These are phyloP conservation scores for Vipera ursinii DNA, from an alignment of 2,797 vertebrate species.

Conservation along the genomic window DNA sequence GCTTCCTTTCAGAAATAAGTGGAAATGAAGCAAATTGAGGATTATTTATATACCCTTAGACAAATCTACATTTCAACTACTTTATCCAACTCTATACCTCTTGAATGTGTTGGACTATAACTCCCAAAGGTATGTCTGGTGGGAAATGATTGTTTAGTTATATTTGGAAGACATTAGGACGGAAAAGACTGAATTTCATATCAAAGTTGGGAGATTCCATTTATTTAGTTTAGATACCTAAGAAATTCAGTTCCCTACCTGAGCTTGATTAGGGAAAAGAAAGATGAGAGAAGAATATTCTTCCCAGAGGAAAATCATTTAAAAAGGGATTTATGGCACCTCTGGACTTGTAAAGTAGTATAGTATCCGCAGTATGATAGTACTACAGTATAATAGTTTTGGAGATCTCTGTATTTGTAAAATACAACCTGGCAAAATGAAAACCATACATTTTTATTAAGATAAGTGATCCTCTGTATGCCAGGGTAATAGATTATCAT, in stretches of 20 bases:
- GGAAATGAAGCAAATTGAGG: background rate
- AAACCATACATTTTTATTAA: slow-evolving; percentile 1
- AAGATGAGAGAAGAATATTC: background rate
- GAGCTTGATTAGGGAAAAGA: background rate
- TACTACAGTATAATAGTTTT: background rate
- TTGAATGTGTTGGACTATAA: background rate
- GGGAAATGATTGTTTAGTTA: background rate
- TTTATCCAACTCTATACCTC: background rate
- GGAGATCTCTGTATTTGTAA: slow-evolving; percentile 27
- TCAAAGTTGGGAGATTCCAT: background rate
- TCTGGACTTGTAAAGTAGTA: background rate
- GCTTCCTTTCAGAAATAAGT: background rate
- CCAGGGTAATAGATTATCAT: background rate
- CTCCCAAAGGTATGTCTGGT: background rate
- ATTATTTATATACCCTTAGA: background rate
- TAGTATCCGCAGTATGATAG: background rate
- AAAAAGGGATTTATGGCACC: background rate
- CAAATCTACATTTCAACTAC: background rate
- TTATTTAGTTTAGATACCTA: background rate
- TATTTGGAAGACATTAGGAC: background rate
- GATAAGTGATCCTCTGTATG: slow-evolving; percentile 6
- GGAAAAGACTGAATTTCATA: background rate
- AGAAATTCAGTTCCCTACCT: background rate
- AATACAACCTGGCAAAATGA: background rate
- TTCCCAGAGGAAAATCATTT: background rate